Evolutionary conservation across 2,113 vertebrate species (phyloP).

Genomic region (Halichoerus grypus): DNA sequence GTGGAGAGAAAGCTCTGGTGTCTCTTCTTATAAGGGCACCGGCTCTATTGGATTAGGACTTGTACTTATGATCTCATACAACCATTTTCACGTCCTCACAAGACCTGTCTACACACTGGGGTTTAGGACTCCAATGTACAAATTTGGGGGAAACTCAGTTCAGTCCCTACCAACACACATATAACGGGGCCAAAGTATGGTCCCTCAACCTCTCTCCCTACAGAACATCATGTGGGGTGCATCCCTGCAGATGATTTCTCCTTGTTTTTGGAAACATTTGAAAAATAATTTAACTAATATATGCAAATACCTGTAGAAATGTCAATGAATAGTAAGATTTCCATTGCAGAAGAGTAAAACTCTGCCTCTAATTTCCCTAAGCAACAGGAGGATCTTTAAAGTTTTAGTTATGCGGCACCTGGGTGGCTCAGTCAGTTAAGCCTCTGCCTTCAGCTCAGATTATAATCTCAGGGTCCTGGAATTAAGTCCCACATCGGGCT

Average conservation of each 20-base stretch:
- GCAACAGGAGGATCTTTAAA: neutral
- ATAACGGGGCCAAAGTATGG: neutral
- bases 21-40: neutral
- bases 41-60: neutral
- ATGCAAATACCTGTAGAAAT: neutral
- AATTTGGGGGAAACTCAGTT: neutral
- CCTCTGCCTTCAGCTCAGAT: neutral
- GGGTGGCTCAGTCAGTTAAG: neutral
- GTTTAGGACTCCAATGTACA: neutral
- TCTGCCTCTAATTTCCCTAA: neutral
- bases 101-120: neutral
- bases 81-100: neutral
- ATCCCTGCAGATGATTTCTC: neutral
- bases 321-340: neutral
- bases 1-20: neutral
- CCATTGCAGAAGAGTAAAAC: neutral
- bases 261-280: neutral
- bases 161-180: neutral
- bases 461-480: neutral
- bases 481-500: neutral
- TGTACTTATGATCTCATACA: neutral
- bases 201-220: neutral
- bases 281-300: neutral
- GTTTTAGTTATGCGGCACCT: neutral
- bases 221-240: neutral